Conservation (phyloP, 2,797 vertebrate species). For the Arctocebus calabarensis region DNA sequence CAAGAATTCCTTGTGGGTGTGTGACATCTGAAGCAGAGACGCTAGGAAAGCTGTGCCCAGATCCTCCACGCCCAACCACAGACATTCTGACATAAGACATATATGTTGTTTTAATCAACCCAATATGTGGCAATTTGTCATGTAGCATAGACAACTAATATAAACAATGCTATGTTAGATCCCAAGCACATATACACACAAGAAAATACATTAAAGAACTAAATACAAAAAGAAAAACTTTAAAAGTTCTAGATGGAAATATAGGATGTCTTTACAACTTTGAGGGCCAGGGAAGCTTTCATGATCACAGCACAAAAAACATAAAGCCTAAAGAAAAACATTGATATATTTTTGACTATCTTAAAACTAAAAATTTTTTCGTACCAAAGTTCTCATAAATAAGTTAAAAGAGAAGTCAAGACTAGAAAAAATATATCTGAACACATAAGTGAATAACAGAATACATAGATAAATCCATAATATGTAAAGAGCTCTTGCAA, state of each 20-base stretch:
- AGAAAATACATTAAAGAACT: neutral
- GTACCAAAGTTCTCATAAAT: neutral
- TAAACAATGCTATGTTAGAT: neutral
- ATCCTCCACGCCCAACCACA: neutral
- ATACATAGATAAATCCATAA: neutral
- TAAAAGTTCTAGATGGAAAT: neutral
- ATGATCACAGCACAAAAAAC: neutral
- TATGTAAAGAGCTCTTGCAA: constrained; percentile 49
- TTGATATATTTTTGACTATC: neutral
- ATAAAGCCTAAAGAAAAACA: neutral
- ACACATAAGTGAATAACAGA: neutral
- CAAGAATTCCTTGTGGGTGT: rapidly evolving
- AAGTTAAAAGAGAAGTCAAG: neutral
- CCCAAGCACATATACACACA: neutral
- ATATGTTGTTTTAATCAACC: neutral
- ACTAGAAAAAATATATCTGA: neutral
- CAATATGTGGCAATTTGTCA: neutral
- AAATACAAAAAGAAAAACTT: neutral
- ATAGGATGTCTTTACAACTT: neutral
- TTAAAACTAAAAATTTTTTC: constrained; percentile 26
- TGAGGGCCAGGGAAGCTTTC: neutral
- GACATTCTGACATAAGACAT: neutral
- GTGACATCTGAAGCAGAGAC: neutral
- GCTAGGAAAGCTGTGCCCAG: neutral
- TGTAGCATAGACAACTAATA: neutral